A percentile compares a stretch with the other conserved stretches of the same genome.
Evolutionary conservation across 1,140 invertebrate species (phyloP).

Genomic region (Caenorhabditis briggsae): DNA sequence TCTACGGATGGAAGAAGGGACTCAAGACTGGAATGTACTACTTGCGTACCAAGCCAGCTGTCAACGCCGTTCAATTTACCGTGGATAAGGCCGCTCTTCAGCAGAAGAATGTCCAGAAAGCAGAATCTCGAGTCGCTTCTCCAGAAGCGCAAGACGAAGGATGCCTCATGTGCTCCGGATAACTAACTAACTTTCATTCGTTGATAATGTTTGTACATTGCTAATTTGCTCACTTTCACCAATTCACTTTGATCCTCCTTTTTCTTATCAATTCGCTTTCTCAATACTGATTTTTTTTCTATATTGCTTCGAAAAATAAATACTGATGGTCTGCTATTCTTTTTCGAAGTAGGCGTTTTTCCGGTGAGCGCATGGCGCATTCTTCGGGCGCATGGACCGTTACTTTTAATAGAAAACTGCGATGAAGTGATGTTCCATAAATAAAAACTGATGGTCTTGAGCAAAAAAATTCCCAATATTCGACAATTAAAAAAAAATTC

Average conservation of each 20-base stretch:
- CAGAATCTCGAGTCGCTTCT: background rate
- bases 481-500: too few species aligned
- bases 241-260: background rate
- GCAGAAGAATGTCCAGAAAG: background rate
- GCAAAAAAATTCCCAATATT: too few species aligned
- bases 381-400: too few species aligned
- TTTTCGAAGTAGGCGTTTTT: too few species aligned
- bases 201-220: conserved; percentile 20
- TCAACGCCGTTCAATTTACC: conserved; percentile 95
- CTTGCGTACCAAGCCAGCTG: conserved; percentile 93
- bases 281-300: background rate
- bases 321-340: too few species aligned
- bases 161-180: conserved; percentile 64
- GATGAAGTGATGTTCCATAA: too few species aligned
- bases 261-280: background rate
- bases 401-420: too few species aligned
- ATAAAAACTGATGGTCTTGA: too few species aligned
- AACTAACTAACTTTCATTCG: background rate
- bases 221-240: conserved; percentile 11
- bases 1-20: conserved; percentile 95
- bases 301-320: too few species aligned
- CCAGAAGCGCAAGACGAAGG: conserved; percentile 52
- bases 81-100: conserved; percentile 86
- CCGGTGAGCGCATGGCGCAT: too few species aligned
- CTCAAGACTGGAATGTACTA: conserved; percentile 99